These are phyloP conservation scores for Acrossocheilus fasciatus DNA, from an alignment of 2,797 vertebrate genomes.

Conservation along the genomic window DNA sequence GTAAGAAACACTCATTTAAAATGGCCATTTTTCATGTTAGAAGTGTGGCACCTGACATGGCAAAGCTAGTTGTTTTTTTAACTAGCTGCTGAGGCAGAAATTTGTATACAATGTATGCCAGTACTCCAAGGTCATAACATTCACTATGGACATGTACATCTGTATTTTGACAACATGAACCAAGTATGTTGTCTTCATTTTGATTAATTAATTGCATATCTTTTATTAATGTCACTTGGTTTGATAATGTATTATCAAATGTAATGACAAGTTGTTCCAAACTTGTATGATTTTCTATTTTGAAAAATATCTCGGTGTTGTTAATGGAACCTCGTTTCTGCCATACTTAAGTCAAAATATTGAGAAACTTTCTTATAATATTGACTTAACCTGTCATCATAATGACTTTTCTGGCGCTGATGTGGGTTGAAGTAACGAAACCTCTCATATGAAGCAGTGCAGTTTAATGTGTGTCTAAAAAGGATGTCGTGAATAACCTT, in stretches of 20 bases:
- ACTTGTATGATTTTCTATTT: background rate
- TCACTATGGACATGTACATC: too few relatives aligned
- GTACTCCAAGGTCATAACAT: too few relatives aligned
- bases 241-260: background rate
- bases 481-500: slow-evolving; percentile 56
- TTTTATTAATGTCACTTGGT: background rate
- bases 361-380: background rate
- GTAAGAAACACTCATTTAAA: background rate
- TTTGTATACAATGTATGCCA: too few relatives aligned
- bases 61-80: background rate
- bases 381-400: background rate
- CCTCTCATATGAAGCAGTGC: background rate
- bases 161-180: too few relatives aligned
- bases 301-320: background rate
- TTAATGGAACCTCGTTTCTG: background rate
- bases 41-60: background rate
- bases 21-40: background rate
- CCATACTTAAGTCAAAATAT: background rate
- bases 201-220: background rate
- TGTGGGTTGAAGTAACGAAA: background rate
- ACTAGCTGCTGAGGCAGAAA: background rate
- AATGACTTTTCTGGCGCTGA: background rate
- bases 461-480: slow-evolving; percentile 49
- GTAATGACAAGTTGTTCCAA: background rate
- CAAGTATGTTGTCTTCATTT: too few relatives aligned